A percentile compares a stretch with the other conserved stretches of the same genome.
phyloP scores from a whole-genome alignment of 2,797 vertebrate genomes.

The Alectoris magna region DNA sequence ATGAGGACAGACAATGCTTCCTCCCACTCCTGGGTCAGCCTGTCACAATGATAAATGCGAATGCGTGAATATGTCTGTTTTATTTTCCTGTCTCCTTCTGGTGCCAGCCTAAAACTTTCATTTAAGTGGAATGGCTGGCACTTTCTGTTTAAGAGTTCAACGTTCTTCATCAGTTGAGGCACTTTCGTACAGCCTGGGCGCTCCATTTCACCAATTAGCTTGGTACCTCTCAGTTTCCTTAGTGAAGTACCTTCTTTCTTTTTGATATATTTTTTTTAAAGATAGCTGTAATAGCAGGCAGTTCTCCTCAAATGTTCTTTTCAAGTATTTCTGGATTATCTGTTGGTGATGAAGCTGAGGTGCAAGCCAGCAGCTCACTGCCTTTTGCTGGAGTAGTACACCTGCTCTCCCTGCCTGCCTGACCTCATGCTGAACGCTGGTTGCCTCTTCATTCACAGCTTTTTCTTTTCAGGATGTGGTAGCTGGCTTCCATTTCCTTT shows the following conservation, averaged over 20 bases:
- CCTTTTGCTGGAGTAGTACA: not conserved
- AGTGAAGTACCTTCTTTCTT: not conserved
- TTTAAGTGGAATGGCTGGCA: rapidly evolving
- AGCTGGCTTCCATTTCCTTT: conserved; percentile 20
- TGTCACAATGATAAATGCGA: not conserved
- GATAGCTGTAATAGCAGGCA: not conserved
- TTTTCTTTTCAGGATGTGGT: conserved; percentile 54
- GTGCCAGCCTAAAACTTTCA: not conserved
- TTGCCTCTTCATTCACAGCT: not conserved
- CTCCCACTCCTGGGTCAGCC: rapidly evolving
- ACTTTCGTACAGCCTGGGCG: not conserved
- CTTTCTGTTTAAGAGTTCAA: not conserved
- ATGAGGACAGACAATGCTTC: not conserved
- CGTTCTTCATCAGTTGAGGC: not conserved
- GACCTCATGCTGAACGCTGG: not conserved
- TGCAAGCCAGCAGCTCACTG: not conserved
- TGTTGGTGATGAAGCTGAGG: not conserved
- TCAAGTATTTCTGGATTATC: not conserved
- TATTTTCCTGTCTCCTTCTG: not conserved
- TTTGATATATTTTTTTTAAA: not conserved
- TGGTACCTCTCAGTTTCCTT: not conserved
- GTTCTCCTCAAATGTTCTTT: not conserved
- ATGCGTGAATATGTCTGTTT: not conserved
- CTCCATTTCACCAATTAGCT: not conserved
- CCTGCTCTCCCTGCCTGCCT: not conserved